phyloP scores from a whole-genome alignment of 2,888 invertebrate species.

The Cephus pygmeus region DNA sequence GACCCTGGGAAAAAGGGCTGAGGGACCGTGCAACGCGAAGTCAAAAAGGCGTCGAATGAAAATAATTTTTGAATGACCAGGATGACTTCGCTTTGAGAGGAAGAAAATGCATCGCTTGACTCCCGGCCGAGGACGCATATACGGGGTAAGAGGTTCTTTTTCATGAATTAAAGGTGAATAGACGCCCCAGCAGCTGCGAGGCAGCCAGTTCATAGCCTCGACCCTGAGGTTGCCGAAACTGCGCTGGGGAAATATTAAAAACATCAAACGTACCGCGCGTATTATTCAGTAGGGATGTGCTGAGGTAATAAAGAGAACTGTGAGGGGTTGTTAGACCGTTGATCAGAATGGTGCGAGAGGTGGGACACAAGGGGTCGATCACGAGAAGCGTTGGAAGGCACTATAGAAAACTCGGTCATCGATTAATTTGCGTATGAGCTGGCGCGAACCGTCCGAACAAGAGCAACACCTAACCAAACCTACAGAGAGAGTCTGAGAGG shows the following conservation, averaged over 20 bases:
- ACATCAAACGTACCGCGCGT: not conserved
- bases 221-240: not conserved
- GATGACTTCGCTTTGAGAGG: too few species aligned
- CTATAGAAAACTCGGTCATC: not conserved
- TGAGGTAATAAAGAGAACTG: not conserved
- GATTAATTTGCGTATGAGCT: not conserved
- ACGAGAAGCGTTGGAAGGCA: not conserved
- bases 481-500: not conserved
- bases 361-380: not conserved
- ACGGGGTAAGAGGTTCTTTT: too few species aligned
- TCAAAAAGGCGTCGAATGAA: too few species aligned
- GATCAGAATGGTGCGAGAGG: not conserved
- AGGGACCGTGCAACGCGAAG: too few species aligned
- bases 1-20: too few species aligned
- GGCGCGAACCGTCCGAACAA: not conserved
- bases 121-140: too few species aligned
- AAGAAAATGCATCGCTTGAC: too few species aligned
- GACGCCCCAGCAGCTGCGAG: not conserved
- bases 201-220: not conserved
- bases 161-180: too few species aligned
- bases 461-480: not conserved
- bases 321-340: not conserved
- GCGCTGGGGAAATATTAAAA: not conserved
- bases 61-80: too few species aligned
- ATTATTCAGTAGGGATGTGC: not conserved